A percentile compares a stretch with the other conserved stretches of the same genome.
These are phyloP conservation scores for Rhynchonycteris naso DNA, from an alignment of 2,797 vertebrate genomes.

Conservation along the genomic window DNA sequence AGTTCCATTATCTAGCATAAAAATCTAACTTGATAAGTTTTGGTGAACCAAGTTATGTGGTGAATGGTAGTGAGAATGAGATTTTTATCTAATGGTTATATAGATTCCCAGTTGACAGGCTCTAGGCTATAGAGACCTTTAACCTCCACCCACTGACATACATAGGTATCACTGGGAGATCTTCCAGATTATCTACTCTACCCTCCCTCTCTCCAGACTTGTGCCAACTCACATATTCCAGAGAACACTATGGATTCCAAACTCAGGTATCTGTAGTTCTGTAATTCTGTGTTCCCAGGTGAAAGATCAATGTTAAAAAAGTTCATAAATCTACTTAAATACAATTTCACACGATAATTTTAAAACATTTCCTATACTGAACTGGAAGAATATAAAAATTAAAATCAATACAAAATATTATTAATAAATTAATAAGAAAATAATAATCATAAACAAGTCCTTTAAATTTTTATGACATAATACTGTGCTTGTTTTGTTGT, in stretches of 20 bases:
- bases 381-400: not conserved
- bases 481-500: not conserved
- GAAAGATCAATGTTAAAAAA: not conserved
- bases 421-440: not conserved
- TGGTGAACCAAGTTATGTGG: not conserved
- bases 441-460: not conserved
- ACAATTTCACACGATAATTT: not conserved
- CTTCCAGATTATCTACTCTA: not conserved
- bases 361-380: not conserved
- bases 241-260: not conserved
- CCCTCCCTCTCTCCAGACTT: not conserved
- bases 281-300: not conserved
- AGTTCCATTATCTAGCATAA: not conserved
- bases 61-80: not conserved
- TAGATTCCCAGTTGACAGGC: not conserved
- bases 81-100: not conserved
- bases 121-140: not conserved
- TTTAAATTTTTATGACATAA: not conserved
- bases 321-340: not conserved
- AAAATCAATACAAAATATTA: not conserved
- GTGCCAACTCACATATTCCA: not conserved
- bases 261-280: not conserved
- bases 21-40: not conserved
- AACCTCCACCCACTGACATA: too few relatives aligned
- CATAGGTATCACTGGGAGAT: not conserved